These are phyloP conservation scores for Drosophila parthenogenetica DNA, from an alignment of 2,888 invertebrate species.

Conservation along the genomic window DNA sequence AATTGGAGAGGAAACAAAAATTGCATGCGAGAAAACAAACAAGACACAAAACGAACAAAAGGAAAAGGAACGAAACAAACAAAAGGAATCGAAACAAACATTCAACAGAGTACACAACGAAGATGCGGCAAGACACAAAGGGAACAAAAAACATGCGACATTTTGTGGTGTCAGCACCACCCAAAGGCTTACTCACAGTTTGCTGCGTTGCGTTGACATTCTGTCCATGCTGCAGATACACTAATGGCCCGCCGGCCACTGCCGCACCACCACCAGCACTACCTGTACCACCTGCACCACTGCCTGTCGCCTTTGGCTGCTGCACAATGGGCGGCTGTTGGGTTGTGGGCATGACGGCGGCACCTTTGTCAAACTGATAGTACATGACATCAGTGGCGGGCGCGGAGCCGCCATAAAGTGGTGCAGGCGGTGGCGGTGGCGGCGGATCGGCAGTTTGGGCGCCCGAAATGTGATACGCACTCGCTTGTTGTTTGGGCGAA, in stretches of 20 bases:
- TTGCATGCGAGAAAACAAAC: conserved; percentile 9
- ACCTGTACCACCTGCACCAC: conserved; percentile 26
- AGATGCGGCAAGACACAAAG: conserved; percentile 47
- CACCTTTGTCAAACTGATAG: conserved; percentile 84
- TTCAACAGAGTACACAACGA: conserved; percentile 38
- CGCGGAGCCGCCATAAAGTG: conserved; percentile 79
- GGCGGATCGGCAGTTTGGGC: conserved; percentile 83
- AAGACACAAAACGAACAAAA: conserved; percentile 11
- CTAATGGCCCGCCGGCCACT: conserved; percentile 72
- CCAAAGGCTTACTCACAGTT: conserved; percentile 82
- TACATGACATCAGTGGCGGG: conserved; percentile 83
- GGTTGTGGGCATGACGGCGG: conserved; percentile 49
- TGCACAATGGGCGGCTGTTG: conserved; percentile 74
- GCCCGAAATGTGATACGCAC: conserved; percentile 84
- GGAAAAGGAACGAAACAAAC: conserved; percentile 24
- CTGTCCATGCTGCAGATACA: conserved; percentile 81
- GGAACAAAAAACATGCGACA: conserved; percentile 63
- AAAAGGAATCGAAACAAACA: conserved; percentile 24
- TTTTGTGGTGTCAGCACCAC: conserved; percentile 45
- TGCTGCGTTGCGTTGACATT: conserved; percentile 76
- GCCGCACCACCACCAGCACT: conserved; percentile 1
- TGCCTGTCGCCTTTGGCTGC: conserved; percentile 66
- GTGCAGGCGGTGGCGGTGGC: conserved; percentile 81
- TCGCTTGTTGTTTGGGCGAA: conserved; percentile 67
- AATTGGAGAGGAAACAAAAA: conserved; percentile 29